Conservation (phyloP, 2,888 invertebrate species). For the Resseliella maxima region DNA sequence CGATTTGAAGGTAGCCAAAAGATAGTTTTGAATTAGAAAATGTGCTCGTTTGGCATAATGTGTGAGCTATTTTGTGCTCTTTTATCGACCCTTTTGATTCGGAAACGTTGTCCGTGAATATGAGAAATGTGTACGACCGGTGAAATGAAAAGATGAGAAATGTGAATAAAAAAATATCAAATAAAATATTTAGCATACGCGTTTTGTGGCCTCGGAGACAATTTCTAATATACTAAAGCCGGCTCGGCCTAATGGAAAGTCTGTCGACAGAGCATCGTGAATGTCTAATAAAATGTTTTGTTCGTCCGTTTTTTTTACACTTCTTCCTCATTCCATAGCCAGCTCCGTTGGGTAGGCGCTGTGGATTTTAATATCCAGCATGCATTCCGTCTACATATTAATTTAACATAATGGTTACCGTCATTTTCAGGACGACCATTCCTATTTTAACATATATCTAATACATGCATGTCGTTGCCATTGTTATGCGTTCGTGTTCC, state of each 20-base stretch:
- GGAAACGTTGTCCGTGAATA: neutral
- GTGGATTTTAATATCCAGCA: conserved; percentile 41
- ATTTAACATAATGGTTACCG: conserved; percentile 48
- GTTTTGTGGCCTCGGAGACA: conserved; percentile 5
- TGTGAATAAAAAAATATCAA: conserved; percentile 1
- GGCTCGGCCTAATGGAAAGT: conserved; percentile 22
- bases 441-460: conserved; percentile 36
- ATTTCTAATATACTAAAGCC: conserved; percentile 2
- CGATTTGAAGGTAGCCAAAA: neutral
- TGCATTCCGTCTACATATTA: conserved; percentile 48
- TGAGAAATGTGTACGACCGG: neutral
- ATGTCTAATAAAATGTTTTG: conserved; percentile 43
- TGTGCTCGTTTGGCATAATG: neutral
- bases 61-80: conserved; percentile 5
- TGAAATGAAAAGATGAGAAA: neutral
- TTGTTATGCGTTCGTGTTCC: conserved; percentile 13
- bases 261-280: neutral
- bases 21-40: neutral
- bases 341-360: conserved; percentile 42
- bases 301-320: neutral
- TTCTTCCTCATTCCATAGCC: neutral
- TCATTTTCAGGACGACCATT: conserved; percentile 47
- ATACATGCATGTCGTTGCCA: conserved; percentile 9
- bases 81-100: conserved; percentile 15
- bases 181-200: conserved; percentile 41